Evolutionary conservation across 2,797 vertebrate species (phyloP).

Genomic region (Cynodonichthys magdalenae): DNA sequence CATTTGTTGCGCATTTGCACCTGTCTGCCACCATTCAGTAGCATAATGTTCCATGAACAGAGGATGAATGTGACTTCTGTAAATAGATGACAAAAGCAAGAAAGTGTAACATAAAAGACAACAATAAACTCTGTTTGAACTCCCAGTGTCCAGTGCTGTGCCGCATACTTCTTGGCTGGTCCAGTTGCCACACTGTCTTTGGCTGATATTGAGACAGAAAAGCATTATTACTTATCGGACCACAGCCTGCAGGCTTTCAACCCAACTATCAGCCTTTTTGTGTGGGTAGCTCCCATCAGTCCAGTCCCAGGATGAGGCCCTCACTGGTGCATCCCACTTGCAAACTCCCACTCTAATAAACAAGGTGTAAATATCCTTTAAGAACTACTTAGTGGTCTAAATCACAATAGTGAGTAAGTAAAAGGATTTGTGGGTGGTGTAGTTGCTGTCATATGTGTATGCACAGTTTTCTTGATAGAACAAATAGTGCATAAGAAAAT

Average conservation of each 20-base stretch:
- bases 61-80: background rate
- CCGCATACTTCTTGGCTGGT: constrained; percentile 1
- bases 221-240: constrained; percentile 13
- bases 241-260: constrained; percentile 30
- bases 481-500: constrained; percentile 42
- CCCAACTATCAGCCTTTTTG: constrained; percentile 17
- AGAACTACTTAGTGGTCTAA: constrained; percentile 8
- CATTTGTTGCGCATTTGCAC: too few relatives aligned
- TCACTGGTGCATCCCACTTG: constrained; percentile 26
- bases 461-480: constrained; percentile 54
- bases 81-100: background rate
- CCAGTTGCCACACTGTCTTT: constrained; percentile 17
- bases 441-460: constrained; percentile 36
- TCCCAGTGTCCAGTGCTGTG: background rate
- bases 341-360: constrained; percentile 24
- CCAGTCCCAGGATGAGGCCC: constrained; percentile 19
- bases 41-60: background rate
- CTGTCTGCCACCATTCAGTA: too few relatives aligned
- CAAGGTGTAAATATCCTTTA: constrained; percentile 23
- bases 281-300: constrained; percentile 32
- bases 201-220: constrained; percentile 17
- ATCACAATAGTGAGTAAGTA: constrained; percentile 28
- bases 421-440: constrained; percentile 35
- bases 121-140: background rate
- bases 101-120: background rate